Conservation (phyloP, 2,113 vertebrate species). For the zebrafish (Danio rerio) region GRCz12tu NC_133200.1:32777001-32777500, state of each 20-base stretch:
- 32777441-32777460: too few species aligned
- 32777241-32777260: constrained; percentile 77
- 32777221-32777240: constrained; percentile 79
- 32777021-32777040: constrained; percentile 80
- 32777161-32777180: background rate
- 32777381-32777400: constrained; percentile 71
- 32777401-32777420: background rate
- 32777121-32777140: background rate
- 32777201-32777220: constrained; percentile 79
- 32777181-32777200: constrained; percentile 47
- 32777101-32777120: constrained; percentile 71
- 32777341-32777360: constrained; percentile 69
- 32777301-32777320: constrained; percentile 80
- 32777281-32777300: constrained; percentile 84
- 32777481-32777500: too few species aligned
- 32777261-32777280: constrained; percentile 80
- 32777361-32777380: constrained; percentile 72
- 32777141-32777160: background rate
- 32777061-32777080: rapidly evolving
- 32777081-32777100: rapidly evolving
- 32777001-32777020: constrained; percentile 73
- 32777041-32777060: constrained; percentile 72
- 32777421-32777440: background rate
- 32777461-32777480: too few species aligned
- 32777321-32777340: constrained; percentile 72